phyloP scores from a whole-genome alignment of 2,113 vertebrate species.

The Meles meles region DNA sequence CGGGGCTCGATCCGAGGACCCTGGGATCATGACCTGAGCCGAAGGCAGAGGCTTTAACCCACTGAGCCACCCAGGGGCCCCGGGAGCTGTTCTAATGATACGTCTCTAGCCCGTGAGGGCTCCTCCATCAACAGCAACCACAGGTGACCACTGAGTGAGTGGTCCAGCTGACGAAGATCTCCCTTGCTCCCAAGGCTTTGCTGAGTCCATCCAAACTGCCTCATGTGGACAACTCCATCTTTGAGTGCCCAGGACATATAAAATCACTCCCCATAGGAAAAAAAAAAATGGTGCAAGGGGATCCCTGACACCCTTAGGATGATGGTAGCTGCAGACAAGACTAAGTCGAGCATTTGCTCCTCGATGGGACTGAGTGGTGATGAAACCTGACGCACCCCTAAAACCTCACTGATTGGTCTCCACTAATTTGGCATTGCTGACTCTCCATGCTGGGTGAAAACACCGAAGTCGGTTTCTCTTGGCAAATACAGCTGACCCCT shows the following conservation, averaged over 20 bases:
- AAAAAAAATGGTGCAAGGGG: not conserved
- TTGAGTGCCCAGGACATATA: not conserved
- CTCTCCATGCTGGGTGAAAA: not conserved
- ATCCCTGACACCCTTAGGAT: rapidly evolving
- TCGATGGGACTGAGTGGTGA: not conserved
- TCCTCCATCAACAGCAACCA: not conserved
- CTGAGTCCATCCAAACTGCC: not conserved
- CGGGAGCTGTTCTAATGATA: not conserved
- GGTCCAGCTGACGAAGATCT: not conserved
- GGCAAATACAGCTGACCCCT: not conserved
- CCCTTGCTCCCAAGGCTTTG: not conserved
- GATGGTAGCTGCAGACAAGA: not conserved
- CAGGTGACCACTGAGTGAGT: not conserved
- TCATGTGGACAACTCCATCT: not conserved
- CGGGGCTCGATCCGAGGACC: no score
- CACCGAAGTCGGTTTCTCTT: not conserved
- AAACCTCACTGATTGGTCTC: not conserved
- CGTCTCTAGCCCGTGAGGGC: not conserved
- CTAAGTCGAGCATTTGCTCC: rapidly evolving
- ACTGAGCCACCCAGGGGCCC: no score
- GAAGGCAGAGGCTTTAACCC: no score
- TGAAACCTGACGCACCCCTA: not conserved
- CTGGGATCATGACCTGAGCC: no score
- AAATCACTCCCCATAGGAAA: not conserved
- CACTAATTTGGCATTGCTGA: not conserved